Base-by-base conservation (phyloP, 2,113 vertebrate species). In the Hippolais icterina region DNA sequence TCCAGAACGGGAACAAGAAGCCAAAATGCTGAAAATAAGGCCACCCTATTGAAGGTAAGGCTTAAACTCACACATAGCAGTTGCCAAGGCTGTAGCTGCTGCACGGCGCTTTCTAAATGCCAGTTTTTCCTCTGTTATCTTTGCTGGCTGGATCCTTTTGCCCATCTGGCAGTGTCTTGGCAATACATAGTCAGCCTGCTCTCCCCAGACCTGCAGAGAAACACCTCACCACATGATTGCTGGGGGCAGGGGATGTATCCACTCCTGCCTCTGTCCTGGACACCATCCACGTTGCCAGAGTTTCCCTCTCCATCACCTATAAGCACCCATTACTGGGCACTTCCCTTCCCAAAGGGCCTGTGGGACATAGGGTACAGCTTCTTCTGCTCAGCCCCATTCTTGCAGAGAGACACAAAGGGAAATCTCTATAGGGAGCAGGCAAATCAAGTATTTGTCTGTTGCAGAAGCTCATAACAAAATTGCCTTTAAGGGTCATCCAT, bases 181-280 rank as follows among this genome's bases (percentile, higher is more conserved):
- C 39, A 35, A 11, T 1, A 1, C 21, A 15, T 5, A 10, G 7
- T 39, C 42, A 59, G 37, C 31, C 27, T 0, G 0, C 16, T 63
- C 4, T 16, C 42, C 9, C 8, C 2, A 1, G 12, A 18, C 2
- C 39, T 0, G 0, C 29, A 60, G 27, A 12, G 60, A 70, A 81
- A 44, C 1, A 1, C 37, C 29, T 65, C 15, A 27, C 71, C 11
- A 19, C 2, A 3, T 25, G 17, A 15, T 10, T 29, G 4, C 22
- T 12, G 14, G 7, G 37, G 12, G 3, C 5, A 4, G 29, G 46
- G 24, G 5, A 16, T 2, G 0, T 12, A 31, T 52, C 33, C 1
- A 0, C 25, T 56, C 13, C 59, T 22, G 10, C n/a, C 22, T 59
- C 42, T 8, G 3, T 57, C 64, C 39, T 76, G 35, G 42, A 54